Percentiles rank a stretch among this genome's conserved stretches.
Conservation (phyloP, 2,797 vertebrate genomes). For the Sus cebifrons region DNA sequence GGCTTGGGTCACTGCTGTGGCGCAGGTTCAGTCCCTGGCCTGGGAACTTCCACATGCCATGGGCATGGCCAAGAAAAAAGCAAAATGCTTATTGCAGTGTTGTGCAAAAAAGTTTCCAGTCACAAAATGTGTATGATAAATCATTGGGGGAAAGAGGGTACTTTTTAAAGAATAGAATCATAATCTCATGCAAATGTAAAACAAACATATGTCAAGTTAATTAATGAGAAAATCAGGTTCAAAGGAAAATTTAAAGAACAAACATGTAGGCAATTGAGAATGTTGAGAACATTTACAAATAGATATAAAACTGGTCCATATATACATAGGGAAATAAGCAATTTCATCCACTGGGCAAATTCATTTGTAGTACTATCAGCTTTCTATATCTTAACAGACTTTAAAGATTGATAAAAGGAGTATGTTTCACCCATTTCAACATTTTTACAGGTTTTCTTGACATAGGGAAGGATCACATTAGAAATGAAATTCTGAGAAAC, state of each 20-base stretch:
- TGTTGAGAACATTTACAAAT: neutral
- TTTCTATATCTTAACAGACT: neutral
- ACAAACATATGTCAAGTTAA: neutral
- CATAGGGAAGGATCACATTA: neutral
- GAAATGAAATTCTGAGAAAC: neutral
- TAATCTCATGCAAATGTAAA: neutral
- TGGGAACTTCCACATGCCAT: no score
- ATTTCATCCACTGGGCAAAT: neutral
- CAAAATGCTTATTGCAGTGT: neutral
- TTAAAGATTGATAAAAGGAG: neutral
- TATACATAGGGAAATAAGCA: neutral
- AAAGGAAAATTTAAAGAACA: constrained; percentile 17
- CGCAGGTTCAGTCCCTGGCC: no score
- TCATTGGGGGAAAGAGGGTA: neutral
- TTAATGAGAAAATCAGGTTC: neutral
- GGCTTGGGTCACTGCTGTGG: no score
- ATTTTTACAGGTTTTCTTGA: neutral
- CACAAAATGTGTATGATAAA: neutral
- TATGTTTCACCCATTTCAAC: neutral
- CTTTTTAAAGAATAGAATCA: neutral
- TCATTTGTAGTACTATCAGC: neutral
- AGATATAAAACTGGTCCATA: neutral
- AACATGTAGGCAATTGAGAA: neutral
- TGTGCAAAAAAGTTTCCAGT: neutral
- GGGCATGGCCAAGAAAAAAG: neutral